These are phyloP conservation scores for Cryptoprocta ferox DNA, from an alignment of 2,797 vertebrate species.

Conservation along the genomic window DNA sequence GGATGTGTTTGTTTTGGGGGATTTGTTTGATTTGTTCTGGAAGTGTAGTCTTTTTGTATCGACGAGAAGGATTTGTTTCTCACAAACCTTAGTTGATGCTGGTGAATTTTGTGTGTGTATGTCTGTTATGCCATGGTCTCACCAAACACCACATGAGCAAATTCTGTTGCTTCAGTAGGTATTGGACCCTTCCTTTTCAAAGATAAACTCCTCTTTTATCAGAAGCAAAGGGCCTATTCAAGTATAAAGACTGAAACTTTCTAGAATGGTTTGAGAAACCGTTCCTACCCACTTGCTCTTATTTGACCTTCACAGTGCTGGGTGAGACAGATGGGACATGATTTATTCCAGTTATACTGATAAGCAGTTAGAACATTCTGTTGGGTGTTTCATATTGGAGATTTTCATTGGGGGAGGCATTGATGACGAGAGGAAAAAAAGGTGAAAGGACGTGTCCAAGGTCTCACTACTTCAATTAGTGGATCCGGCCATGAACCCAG, in stretches of 20 bases:
- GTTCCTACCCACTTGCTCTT: neutral
- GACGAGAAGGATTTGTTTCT: neutral
- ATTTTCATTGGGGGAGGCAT: neutral
- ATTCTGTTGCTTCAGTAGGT: neutral
- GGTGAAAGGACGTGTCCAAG: neutral
- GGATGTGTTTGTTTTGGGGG: neutral
- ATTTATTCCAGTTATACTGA: neutral
- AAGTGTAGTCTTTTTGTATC: neutral
- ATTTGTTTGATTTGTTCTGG: neutral
- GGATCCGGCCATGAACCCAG: neutral
- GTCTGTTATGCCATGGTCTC: neutral
- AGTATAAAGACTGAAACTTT: neutral
- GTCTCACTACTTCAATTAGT: neutral
- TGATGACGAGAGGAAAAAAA: neutral
- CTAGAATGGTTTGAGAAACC: conserved; percentile 34
- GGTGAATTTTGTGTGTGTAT: neutral
- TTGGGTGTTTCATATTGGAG: neutral
- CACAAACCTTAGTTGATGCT: neutral
- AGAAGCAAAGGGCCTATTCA: neutral
- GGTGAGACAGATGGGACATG: neutral
- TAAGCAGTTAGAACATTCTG: neutral
- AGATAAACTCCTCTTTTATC: neutral
- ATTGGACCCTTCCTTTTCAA: neutral
- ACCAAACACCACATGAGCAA: neutral
- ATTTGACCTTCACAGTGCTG: neutral